A percentile compares a stretch with the other conserved stretches of the same genome.
phyloP scores from a whole-genome alignment of 2,113 vertebrate species.

The Oryzias melastigma region DNA sequence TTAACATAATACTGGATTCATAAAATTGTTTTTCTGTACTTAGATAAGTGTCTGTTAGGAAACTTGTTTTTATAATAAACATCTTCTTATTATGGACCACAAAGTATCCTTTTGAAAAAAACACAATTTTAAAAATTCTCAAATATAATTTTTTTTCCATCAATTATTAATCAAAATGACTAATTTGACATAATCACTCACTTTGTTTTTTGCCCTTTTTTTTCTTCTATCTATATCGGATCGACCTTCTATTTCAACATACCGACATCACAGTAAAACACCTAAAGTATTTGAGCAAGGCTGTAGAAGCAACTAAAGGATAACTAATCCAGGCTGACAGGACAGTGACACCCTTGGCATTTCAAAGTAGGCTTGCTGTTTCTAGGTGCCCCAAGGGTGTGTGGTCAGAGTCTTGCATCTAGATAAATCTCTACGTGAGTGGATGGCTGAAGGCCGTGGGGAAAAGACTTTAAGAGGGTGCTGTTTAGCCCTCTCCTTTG shows the following conservation, averaged over 20 bases:
- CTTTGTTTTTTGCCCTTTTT: background rate
- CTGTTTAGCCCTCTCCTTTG: constrained; percentile 41
- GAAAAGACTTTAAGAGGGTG: constrained; percentile 37
- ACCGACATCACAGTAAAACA: constrained; percentile 28
- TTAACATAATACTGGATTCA: constrained; percentile 2
- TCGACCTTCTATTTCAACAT: constrained; percentile 29
- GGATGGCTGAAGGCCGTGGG: constrained; percentile 34
- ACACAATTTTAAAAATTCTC: no score
- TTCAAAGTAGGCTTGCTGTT: constrained; percentile 67
- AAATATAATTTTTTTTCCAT: no score
- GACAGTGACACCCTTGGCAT: constrained; percentile 74
- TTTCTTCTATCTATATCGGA: constrained; percentile 6
- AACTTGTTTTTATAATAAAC: no score
- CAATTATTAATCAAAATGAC: no score
- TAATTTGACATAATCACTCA: background rate
- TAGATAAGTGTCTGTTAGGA: constrained; percentile 1
- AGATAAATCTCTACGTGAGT: constrained; percentile 54
- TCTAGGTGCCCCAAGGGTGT: constrained; percentile 58
- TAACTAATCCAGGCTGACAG: constrained; percentile 73
- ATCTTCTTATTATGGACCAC: no score
- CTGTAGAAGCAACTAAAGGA: constrained; percentile 52
- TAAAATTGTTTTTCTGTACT: constrained; percentile 3
- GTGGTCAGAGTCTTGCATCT: constrained; percentile 49
- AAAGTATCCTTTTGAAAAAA: no score
- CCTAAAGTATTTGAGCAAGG: constrained; percentile 43